Percentiles rank a stretch among this genome's conserved stretches.
Conservation (phyloP, 2,113 vertebrate species). For the Phyllopteryx taeniolatus region DNA sequence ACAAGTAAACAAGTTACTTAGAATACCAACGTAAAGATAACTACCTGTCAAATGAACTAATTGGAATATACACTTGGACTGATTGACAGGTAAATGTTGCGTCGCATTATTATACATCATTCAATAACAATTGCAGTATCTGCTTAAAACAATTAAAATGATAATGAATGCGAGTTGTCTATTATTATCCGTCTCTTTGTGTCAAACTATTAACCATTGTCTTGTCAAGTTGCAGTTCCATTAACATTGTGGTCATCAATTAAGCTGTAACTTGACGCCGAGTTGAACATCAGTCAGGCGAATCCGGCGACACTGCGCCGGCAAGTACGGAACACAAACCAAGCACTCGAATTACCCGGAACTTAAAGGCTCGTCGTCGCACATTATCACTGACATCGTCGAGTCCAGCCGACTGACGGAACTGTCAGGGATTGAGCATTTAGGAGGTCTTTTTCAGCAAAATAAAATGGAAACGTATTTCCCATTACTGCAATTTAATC, state of each 20-base stretch:
- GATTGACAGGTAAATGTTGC: neutral
- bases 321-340: neutral
- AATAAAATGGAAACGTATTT: too few relatives aligned
- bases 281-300: neutral
- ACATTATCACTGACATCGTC: neutral
- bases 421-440: too few relatives aligned
- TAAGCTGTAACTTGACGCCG: neutral
- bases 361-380: neutral
- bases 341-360: neutral
- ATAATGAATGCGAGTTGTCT: neutral
- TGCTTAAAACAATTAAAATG: neutral
- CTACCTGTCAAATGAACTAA: neutral
- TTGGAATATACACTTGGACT: neutral
- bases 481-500: too few relatives aligned
- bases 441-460: neutral
- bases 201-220: neutral
- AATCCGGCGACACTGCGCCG: neutral
- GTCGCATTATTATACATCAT: neutral
- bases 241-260: slow-evolving; percentile 1
- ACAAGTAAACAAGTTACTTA: neutral
- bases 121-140: slow-evolving; percentile 1
- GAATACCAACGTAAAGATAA: neutral
- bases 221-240: neutral
- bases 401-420: neutral
- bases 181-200: neutral